These are phyloP conservation scores for Zaprionus taronus DNA, from an alignment of 1,140 invertebrate genomes.

Conservation along the genomic window DNA sequence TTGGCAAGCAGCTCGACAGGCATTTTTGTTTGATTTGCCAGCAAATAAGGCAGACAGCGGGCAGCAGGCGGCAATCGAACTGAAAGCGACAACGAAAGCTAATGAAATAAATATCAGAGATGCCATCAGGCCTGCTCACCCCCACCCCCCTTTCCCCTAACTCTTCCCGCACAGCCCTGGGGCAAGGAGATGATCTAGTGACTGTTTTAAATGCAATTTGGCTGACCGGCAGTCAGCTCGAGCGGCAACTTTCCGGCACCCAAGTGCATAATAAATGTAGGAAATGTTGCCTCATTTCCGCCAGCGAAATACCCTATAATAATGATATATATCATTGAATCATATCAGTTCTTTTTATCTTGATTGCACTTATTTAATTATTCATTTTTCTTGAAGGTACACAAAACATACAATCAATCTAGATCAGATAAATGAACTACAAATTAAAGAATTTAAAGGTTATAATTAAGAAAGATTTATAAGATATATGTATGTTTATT, in stretches of 20 bases:
- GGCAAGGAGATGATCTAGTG: neutral
- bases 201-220: slow-evolving; percentile 54
- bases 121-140: slow-evolving; percentile 11
- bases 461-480: no score
- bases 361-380: no score
- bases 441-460: no score
- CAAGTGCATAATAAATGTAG: slow-evolving; percentile 45
- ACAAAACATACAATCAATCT: no score
- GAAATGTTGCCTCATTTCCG: neutral
- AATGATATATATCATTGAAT: neutral
- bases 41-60: slow-evolving; percentile 32
- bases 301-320: neutral
- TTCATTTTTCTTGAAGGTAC: no score
- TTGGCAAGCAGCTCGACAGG: slow-evolving; percentile 56
- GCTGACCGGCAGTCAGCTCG: slow-evolving; percentile 32
- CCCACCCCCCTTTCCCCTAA: no score
- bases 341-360: no score
- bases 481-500: no score
- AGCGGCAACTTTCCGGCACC: slow-evolving; percentile 25
- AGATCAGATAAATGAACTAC: no score
- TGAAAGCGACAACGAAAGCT: slow-evolving; percentile 22
- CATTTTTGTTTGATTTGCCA: slow-evolving; percentile 72
- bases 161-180: no score
- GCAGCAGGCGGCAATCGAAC: neutral
- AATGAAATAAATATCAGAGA: slow-evolving; percentile 58